Conservation (phyloP, 2,113 vertebrate genomes). For the Oreotrochilus melanogaster region DNA sequence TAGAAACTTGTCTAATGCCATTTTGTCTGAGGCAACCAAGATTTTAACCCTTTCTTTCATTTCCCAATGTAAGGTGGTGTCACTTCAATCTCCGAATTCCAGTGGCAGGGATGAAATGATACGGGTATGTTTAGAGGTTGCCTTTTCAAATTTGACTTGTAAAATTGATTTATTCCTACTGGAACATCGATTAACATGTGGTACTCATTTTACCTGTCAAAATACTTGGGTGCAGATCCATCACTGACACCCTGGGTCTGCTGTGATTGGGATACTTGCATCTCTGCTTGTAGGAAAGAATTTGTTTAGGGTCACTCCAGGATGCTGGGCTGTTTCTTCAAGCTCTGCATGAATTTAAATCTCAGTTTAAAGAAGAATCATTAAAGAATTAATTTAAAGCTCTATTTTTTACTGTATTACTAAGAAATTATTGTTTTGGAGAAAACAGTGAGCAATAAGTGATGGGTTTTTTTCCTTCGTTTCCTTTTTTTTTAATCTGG, state of each 20-base stretch:
- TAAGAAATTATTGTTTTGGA: background rate
- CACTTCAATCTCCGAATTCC: background rate
- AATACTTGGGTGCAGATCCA: background rate
- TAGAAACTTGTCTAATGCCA: background rate
- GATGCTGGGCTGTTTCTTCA: background rate
- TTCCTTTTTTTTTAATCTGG: accelerated
- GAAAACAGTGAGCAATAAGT: background rate
- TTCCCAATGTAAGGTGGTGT: background rate
- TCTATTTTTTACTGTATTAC: background rate
- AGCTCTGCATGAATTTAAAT: background rate
- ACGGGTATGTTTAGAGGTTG: background rate
- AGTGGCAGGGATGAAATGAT: background rate
- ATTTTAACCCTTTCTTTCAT: background rate
- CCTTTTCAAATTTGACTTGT: background rate
- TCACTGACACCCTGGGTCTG: accelerated
- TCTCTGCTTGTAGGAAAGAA: background rate
- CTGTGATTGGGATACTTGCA: accelerated
- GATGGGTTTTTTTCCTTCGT: accelerated
- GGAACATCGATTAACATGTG: background rate
- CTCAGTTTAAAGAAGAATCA: background rate
- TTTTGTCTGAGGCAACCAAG: background rate
- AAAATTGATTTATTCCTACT: background rate
- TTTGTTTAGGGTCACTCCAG: background rate
- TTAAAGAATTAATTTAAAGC: background rate
- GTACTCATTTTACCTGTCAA: background rate